Percentiles rank a stretch among this genome's conserved stretches.
Conservation (phyloP, 2,113 vertebrate species). For the Anseranas semipalmata region DNA sequence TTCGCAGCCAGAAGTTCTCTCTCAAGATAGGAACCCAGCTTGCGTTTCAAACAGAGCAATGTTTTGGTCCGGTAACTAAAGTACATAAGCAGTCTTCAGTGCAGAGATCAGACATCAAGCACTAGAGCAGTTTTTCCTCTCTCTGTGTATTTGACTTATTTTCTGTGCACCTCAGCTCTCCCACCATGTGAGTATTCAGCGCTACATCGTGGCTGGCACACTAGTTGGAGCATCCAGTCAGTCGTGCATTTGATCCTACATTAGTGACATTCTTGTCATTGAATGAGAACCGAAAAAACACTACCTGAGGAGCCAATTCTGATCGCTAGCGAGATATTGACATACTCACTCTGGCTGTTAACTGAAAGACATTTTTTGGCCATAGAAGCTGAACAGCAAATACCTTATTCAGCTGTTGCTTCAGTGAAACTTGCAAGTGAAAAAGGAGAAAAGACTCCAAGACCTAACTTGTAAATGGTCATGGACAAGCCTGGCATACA, state of each 20-base stretch:
- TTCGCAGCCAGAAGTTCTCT: neutral
- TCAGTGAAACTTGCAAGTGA: neutral
- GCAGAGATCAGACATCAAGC: neutral
- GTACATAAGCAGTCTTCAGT: neutral
- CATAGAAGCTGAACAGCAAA: neutral
- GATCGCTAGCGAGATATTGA: neutral
- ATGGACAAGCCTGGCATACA: neutral
- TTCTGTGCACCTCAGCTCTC: neutral
- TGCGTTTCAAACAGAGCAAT: neutral
- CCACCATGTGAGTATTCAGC: neutral
- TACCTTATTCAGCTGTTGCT: neutral
- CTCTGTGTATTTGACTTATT: neutral
- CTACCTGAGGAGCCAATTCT: neutral
- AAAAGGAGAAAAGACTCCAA: neutral
- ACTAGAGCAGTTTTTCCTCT: neutral
- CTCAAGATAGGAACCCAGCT: neutral
- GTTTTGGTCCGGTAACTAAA: neutral
- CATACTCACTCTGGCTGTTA: neutral
- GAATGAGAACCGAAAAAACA: neutral
- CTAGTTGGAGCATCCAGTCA: neutral
- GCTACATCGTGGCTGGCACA: neutral
- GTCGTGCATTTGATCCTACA: neutral
- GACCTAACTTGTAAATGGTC: neutral
- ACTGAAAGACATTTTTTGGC: slow-evolving; percentile 19
- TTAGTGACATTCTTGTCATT: slow-evolving; percentile 23